Evolutionary conservation across 1,140 invertebrate genomes (phyloP), one percentile per base, ranked within the genome.

Genomic region (Conopomorpha cramerella): DNA sequence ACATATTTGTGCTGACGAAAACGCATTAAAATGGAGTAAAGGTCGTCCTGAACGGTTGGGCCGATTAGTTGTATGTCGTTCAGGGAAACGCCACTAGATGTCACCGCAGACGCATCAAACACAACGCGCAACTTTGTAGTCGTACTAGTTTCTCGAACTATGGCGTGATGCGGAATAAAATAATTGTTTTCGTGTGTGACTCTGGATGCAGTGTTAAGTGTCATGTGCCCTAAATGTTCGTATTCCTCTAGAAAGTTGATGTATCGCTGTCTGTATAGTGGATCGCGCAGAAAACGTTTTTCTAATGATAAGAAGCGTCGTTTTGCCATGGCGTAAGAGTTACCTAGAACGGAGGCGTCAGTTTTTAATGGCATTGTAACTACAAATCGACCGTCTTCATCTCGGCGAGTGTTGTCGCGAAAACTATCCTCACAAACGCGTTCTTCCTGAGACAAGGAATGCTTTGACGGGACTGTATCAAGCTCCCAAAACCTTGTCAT

Each of bases 151-250:
- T 54, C 43, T 16, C 52, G 46, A 8, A 68, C 13, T 0, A 79
- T 70, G 0, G 42, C 43, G 30, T 73, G 67, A 51, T 80, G 77
- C 11, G 73, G 61, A 7, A 77, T 16, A 47, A 62, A 71, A 47
- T 39, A 44, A 13, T 1, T 18, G 8, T 27, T 15, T 34, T 31
- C 26, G 8, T 11, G 8, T 19, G 35, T 8, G 12, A 8, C 2
- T 25, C n/a, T n/a, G n/a, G n/a, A 25, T 12, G 26, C 8, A 17
- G 11, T 19, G 12, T 12, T 36, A 34, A 41, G 25, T 25, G 30
- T 35, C 55, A 68, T 70, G 39, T 71, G 64, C 14, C 51, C 54
- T 6, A 73, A 27, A 0, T 33, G 25, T 16, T 49, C n/a, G 34
- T 66, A 72, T 43, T 72, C 61, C 1, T 30, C 7, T 49, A 70